phyloP scores from a whole-genome alignment of 2,888 invertebrate genomes.

The Campoplex capitator region DNA sequence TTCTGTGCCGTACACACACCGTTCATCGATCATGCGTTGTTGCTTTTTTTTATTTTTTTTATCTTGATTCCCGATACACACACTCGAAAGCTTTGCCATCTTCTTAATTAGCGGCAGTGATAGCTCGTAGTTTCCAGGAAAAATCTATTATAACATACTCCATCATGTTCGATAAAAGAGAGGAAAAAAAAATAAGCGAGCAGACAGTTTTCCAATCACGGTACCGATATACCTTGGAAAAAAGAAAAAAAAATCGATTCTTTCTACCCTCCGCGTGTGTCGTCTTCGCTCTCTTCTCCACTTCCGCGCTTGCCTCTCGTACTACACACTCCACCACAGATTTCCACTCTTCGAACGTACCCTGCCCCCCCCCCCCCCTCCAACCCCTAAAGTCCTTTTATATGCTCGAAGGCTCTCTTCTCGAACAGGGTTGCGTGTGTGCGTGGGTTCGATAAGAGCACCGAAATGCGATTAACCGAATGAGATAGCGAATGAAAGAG shows the following conservation, averaged over 20 bases:
- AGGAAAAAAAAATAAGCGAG: slow-evolving; percentile 6
- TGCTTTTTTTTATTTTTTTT: background rate
- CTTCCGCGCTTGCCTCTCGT: slow-evolving; percentile 31
- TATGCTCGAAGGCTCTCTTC: slow-evolving; percentile 44
- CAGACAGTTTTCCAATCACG: slow-evolving; percentile 44
- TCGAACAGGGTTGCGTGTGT: slow-evolving; percentile 58
- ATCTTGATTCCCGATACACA: background rate
- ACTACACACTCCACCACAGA: slow-evolving; percentile 38
- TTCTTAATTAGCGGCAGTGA: slow-evolving; percentile 38
- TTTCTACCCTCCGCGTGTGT: slow-evolving; percentile 28
- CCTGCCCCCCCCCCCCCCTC: background rate
- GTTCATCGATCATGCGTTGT: slow-evolving; percentile 4
- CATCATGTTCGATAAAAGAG: slow-evolving; percentile 10
- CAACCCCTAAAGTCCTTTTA: slow-evolving; percentile 27
- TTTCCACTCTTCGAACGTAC: slow-evolving; percentile 44
- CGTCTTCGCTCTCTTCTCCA: slow-evolving; percentile 26
- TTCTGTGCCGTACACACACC: background rate
- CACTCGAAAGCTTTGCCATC: slow-evolving; percentile 2
- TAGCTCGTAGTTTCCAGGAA: slow-evolving; percentile 42
- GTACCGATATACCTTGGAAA: slow-evolving; percentile 33
- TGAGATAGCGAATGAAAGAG: slow-evolving; percentile 62
- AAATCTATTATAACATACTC: slow-evolving; percentile 27
- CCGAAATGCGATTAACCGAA: slow-evolving; percentile 64
- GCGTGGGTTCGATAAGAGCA: slow-evolving; percentile 65
- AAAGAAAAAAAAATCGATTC: slow-evolving; percentile 48